Evolutionary conservation across 2,888 invertebrate genomes (phyloP).

Genomic region (Galeopsomyia nigrocyanea): DNA sequence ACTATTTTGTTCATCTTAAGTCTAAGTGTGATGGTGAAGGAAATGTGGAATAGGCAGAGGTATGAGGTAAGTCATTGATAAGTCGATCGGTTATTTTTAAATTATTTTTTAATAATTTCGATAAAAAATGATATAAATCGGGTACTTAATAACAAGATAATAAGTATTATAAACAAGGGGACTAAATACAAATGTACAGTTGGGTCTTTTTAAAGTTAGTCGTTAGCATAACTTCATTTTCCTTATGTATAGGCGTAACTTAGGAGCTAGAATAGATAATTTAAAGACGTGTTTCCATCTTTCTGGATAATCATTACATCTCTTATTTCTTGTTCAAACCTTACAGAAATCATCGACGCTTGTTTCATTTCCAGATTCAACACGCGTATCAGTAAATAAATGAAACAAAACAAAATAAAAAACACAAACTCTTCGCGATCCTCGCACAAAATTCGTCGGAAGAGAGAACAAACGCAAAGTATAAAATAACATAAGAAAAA

Average conservation of each 20-base stretch:
- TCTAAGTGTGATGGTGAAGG: not conserved
- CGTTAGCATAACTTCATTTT: constrained; percentile 63
- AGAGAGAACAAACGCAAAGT: constrained; percentile 51
- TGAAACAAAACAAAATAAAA: constrained; percentile 46
- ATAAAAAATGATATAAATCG: constrained; percentile 70
- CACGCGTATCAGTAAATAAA: constrained; percentile 45
- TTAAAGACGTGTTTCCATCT: constrained; percentile 59
- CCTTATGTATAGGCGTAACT: constrained; percentile 62
- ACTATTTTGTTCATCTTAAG: not conserved
- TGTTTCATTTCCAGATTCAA: constrained; percentile 40
- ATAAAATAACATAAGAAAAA: constrained; percentile 44
- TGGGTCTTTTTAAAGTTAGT: constrained; percentile 65
- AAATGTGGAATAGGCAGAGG: constrained; percentile 23
- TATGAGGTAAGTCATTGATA: constrained; percentile 44
- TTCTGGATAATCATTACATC: constrained; percentile 50
- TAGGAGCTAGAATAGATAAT: constrained; percentile 64
- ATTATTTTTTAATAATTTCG: constrained; percentile 69
- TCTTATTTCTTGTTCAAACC: constrained; percentile 47
- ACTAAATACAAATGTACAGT: constrained; percentile 69
- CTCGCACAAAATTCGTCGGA: constrained; percentile 47
- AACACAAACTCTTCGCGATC: constrained; percentile 50
- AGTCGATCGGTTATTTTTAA: constrained; percentile 61
- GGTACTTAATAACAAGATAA: constrained; percentile 69
- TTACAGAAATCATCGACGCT: constrained; percentile 39
- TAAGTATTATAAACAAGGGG: constrained; percentile 69